Percentiles rank a stretch among this genome's conserved stretches.
Evolutionary conservation across 2,888 invertebrate genomes (phyloP).

Genomic region (Nomada lathburiana): DNA sequence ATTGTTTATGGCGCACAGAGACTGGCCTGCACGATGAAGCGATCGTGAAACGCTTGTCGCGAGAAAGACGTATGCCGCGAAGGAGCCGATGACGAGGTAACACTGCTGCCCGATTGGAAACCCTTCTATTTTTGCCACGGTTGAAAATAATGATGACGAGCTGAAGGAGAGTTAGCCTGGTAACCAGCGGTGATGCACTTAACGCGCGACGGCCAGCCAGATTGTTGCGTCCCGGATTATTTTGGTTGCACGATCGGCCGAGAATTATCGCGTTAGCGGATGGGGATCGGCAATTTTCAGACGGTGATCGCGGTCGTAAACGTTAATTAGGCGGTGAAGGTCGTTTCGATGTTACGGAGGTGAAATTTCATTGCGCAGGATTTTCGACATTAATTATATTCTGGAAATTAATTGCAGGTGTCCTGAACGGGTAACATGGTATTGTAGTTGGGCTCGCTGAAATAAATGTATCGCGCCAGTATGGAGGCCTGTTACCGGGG

Average conservation of each 20-base stretch:
- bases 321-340: slow-evolving; percentile 17
- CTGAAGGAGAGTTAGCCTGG: slow-evolving; percentile 20
- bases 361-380: no score
- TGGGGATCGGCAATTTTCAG: slow-evolving; percentile 29
- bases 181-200: slow-evolving; percentile 38
- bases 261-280: slow-evolving; percentile 40
- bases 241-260: slow-evolving; percentile 45
- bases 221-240: slow-evolving; percentile 34
- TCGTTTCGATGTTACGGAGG: neutral
- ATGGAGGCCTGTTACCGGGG: no score
- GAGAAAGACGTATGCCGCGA: slow-evolving; percentile 40
- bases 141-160: slow-evolving; percentile 56
- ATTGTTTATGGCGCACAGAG: slow-evolving; percentile 69
- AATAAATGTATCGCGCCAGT: no score
- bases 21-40: slow-evolving; percentile 63
- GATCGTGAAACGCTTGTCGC: slow-evolving; percentile 69
- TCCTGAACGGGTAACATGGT: no score
- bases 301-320: neutral
- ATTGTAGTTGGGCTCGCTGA: no score
- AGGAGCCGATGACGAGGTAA: slow-evolving; percentile 63
- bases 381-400: no score
- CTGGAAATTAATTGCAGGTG: no score
- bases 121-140: slow-evolving; percentile 55
- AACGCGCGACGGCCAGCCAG: slow-evolving; percentile 6
- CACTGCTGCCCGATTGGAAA: slow-evolving; percentile 57